Conservation (phyloP, 2,113 vertebrate species). For the Fukomys damarensis region DNA sequence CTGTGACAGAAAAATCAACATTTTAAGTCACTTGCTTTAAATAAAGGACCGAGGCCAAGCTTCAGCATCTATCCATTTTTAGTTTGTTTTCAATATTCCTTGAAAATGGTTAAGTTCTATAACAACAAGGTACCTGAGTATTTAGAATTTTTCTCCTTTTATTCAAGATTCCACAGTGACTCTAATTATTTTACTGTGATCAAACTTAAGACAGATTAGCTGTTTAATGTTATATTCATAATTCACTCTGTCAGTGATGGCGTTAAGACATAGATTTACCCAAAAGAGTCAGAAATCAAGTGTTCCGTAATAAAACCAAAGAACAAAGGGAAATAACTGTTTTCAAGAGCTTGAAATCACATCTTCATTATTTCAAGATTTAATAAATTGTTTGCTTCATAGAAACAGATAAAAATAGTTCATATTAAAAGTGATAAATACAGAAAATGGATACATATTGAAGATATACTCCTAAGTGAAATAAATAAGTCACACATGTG, state of each 20-base stretch:
- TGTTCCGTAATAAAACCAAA: conserved; percentile 27
- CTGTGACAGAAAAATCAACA: conserved; percentile 69
- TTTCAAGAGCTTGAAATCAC: conserved; percentile 71
- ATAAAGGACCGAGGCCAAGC: conserved; percentile 74
- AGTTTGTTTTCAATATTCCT: conserved; percentile 64
- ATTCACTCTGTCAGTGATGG: conserved; percentile 69
- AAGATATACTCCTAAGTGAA: no score
- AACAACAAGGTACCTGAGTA: conserved; percentile 72
- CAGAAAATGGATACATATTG: no score
- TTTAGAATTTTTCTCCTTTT: conserved; percentile 26
- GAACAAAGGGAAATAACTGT: conserved; percentile 55
- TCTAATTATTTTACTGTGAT: conserved; percentile 79
- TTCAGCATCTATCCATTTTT: conserved; percentile 72
- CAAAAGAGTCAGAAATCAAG: conserved; percentile 46
- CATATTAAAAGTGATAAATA: conserved; percentile 69
- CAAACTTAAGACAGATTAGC: conserved; percentile 72
- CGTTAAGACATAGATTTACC: conserved; percentile 67
- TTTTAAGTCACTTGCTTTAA: conserved; percentile 74
- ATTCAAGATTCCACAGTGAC: conserved; percentile 52
- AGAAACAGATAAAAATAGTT: conserved; percentile 70
- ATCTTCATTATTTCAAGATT: conserved; percentile 54
- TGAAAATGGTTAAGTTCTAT: background rate
- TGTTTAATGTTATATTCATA: conserved; percentile 76
- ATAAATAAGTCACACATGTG: no score
- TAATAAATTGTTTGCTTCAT: conserved; percentile 64